phyloP scores from a whole-genome alignment of 2,888 invertebrate genomes.

The Phania funesta region DNA sequence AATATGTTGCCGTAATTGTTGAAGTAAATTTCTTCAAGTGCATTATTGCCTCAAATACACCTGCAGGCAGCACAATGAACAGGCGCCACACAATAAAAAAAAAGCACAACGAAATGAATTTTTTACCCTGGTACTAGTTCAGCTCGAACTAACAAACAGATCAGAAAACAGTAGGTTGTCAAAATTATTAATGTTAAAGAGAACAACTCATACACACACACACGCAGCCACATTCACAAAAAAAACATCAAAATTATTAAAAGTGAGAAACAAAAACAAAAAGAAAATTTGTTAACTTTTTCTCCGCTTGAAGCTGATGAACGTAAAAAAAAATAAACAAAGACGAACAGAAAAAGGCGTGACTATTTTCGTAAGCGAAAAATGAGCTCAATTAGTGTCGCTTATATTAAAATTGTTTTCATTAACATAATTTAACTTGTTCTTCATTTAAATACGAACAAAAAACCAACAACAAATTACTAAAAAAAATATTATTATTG shows the following conservation, averaged over 20 bases:
- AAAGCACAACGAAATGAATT: constrained; percentile 47
- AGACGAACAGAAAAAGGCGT: constrained; percentile 51
- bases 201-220: background rate
- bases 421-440: constrained; percentile 49
- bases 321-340: constrained; percentile 3
- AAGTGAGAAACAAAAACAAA: constrained; percentile 18
- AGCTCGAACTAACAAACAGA: constrained; percentile 41
- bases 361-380: constrained; percentile 62
- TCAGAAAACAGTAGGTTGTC: constrained; percentile 61
- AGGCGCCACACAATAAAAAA: constrained; percentile 57
- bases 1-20: background rate
- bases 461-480: background rate
- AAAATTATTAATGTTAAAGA: constrained; percentile 54
- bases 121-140: constrained; percentile 34
- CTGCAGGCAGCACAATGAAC: constrained; percentile 47
- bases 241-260: constrained; percentile 4
- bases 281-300: constrained; percentile 30
- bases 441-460: background rate
- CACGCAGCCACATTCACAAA: background rate
- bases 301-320: background rate
- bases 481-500: background rate
- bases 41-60: constrained; percentile 43
- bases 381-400: constrained; percentile 65
- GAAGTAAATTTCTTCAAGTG: constrained; percentile 38
- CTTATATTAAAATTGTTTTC: constrained; percentile 57